phyloP scores from a whole-genome alignment of 2,888 invertebrate genomes.

The Anthoptus insignis region DNA sequence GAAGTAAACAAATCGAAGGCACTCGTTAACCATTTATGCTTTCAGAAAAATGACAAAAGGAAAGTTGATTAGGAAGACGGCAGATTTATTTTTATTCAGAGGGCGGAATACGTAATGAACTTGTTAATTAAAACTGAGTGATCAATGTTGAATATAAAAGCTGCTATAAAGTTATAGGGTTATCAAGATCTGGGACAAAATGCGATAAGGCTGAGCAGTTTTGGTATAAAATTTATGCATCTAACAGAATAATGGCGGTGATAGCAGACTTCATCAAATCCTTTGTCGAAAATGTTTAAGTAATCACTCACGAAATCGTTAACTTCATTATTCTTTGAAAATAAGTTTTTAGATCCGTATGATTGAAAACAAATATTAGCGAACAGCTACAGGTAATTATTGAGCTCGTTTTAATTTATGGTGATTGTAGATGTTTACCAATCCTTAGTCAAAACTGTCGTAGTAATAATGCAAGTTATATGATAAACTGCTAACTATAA shows the following conservation, averaged over 20 bases:
- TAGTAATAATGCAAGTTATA: too few species aligned
- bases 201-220: constrained; percentile 43
- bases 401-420: too few species aligned
- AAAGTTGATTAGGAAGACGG: constrained; percentile 34
- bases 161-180: constrained; percentile 59
- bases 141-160: constrained; percentile 65
- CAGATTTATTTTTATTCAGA: constrained; percentile 36
- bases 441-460: too few species aligned
- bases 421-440: too few species aligned
- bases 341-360: too few species aligned
- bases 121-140: constrained; percentile 65
- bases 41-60: constrained; percentile 34
- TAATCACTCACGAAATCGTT: too few species aligned
- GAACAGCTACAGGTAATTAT: too few species aligned
- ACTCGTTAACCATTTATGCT: constrained; percentile 33
- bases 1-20: constrained; percentile 31
- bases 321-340: too few species aligned
- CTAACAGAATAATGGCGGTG: constrained; percentile 43
- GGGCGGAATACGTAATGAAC: constrained; percentile 59
- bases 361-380: too few species aligned
- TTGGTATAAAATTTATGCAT: constrained; percentile 53
- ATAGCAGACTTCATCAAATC: not conserved
- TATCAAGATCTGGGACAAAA: constrained; percentile 64
- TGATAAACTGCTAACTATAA: too few species aligned
- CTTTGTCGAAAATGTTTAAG: not conserved